phyloP scores from a whole-genome alignment of 2,113 vertebrate species.

The Isurus oxyrinchus region DNA sequence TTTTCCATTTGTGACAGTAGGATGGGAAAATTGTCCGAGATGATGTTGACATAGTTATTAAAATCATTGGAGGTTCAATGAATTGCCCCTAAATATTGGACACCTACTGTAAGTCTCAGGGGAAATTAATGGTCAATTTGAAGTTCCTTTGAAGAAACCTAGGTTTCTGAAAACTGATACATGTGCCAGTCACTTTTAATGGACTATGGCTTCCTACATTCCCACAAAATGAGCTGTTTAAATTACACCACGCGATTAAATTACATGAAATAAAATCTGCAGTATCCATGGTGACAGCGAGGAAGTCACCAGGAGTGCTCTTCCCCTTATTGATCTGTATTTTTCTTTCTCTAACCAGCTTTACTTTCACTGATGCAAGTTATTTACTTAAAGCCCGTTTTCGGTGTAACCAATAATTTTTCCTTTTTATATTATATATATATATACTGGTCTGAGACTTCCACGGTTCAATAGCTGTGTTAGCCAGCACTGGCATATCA shows the following conservation, averaged over 20 bases:
- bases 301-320: too few species aligned
- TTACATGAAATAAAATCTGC: conserved; percentile 9
- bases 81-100: too few species aligned
- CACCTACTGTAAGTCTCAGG: neutral
- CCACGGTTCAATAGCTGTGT: neutral
- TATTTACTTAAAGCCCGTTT: neutral
- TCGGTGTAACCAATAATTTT: neutral
- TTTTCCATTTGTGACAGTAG: neutral
- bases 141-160: neutral
- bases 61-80: neutral
- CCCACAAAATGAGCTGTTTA: neutral
- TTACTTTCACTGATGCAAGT: neutral
- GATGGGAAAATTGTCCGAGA: too few species aligned
- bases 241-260: neutral
- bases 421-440: neutral
- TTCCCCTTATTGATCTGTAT: neutral
- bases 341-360: neutral
- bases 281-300: neutral
- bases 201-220: too few species aligned
- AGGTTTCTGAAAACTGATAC: neutral
- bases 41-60: neutral
- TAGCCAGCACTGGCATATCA: neutral
- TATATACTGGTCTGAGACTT: neutral
- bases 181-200: neutral
- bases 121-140: neutral